Evolutionary conservation across 1,140 invertebrate species (phyloP).

Genomic region (Adelges cooleyi): DNA sequence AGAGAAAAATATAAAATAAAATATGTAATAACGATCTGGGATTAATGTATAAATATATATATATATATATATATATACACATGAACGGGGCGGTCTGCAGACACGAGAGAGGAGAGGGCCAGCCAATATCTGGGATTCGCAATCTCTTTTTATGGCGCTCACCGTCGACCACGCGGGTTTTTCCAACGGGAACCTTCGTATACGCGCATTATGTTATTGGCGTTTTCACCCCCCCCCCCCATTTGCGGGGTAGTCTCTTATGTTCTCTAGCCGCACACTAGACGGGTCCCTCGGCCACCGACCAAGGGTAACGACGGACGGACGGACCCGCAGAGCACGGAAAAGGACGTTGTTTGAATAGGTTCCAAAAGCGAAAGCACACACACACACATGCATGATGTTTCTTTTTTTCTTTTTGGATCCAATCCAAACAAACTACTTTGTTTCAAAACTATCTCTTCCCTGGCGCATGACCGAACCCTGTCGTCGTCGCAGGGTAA

Average conservation of each 20-base stretch:
- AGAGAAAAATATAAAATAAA: conserved; percentile 19
- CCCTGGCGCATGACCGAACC: too few species aligned
- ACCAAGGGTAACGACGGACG: not conserved
- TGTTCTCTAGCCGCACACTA: not conserved
- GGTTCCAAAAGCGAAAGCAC: conserved; percentile 11
- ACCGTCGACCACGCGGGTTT: not conserved
- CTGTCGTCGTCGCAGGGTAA: too few species aligned
- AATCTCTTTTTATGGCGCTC: conserved; percentile 24
- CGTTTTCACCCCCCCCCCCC: not conserved
- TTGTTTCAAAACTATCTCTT: conserved; percentile 4
- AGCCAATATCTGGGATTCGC: conserved; percentile 24
- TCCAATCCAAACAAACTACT: conserved; percentile 24
- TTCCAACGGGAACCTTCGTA: not conserved
- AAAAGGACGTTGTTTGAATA: conserved; percentile 10
- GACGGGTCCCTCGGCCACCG: not conserved
- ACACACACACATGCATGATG: not conserved
- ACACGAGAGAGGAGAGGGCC: not conserved
- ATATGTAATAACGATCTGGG: conserved; percentile 26
- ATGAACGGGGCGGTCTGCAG: too few species aligned
- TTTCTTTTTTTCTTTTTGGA: not conserved
- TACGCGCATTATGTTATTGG: conserved; percentile 25
- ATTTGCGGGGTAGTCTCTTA: not conserved
- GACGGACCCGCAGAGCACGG: not conserved
- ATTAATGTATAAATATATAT: conserved; percentile 22
- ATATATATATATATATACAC: too few species aligned